Percentiles rank a stretch among this genome's conserved stretches.
Conservation (phyloP, 2,888 invertebrate genomes). For the Peribatodes rhomboidaria region DNA sequence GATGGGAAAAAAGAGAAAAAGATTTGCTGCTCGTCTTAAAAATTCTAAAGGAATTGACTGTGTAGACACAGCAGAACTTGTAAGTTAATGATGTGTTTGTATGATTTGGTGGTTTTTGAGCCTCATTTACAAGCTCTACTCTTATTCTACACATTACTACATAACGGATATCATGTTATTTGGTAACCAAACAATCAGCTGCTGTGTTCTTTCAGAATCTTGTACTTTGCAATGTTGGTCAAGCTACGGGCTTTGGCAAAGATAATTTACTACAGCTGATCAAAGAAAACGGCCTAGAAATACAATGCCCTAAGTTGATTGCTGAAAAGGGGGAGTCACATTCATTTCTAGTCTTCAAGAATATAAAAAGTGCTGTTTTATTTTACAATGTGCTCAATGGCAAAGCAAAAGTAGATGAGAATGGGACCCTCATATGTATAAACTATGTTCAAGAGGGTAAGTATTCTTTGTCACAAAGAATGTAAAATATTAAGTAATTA, state of each 20-base stretch:
- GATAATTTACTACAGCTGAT: constrained; percentile 88
- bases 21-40: constrained; percentile 73
- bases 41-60: constrained; percentile 69
- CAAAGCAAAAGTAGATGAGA: constrained; percentile 83
- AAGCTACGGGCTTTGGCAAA: constrained; percentile 92
- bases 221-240: constrained; percentile 94
- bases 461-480: too few species aligned
- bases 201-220: constrained; percentile 84
- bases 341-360: constrained; percentile 90
- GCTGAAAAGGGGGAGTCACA: constrained; percentile 94
- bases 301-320: constrained; percentile 87
- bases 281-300: constrained; percentile 80
- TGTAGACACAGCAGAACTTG: constrained; percentile 60
- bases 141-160: too few species aligned
- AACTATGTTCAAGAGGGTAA: constrained; percentile 88
- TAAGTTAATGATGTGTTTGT: constrained; percentile 54
- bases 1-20: constrained; percentile 69
- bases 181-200: neutral
- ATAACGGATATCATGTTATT: too few species aligned
- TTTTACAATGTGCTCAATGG: constrained; percentile 89
- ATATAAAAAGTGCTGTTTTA: constrained; percentile 77
- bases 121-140: too few species aligned
- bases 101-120: neutral
- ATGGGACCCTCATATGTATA: constrained; percentile 88
- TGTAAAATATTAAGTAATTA: too few species aligned